Base-by-base conservation (phyloP, 2,113 vertebrate species). In the Anser brachyrhynchus region DNA sequence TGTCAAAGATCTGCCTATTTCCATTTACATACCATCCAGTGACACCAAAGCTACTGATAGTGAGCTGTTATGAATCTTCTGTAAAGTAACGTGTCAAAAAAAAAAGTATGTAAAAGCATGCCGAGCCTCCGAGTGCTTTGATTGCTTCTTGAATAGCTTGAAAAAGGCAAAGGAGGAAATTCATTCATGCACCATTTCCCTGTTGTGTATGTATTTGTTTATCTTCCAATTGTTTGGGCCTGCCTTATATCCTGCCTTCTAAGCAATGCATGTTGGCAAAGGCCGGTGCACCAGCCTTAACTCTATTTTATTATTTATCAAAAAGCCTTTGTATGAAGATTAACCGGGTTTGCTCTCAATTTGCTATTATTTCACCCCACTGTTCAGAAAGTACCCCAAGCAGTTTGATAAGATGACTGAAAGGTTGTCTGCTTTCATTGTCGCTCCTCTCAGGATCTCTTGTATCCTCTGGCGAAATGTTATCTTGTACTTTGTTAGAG, bases 391-490 rank as follows among this genome's bases (percentile, higher is more conserved):
- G 93, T 94, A 94, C 88, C 73, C 87, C 82, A 54, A 96, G 93
- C 80, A 78, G 83, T 92, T 87, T 91, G 92, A 93, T 97, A 91
- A 95, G 84, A 87, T 88, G 95, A 96, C 12, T 52, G 96, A 95
- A 95, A 89, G 79, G 85, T 87, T 96, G 95, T 62, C 72, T 91
- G 80, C 49, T 83, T 95, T 83, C 95, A 87, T 95, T 97, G 92
- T 94, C 85, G 49, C 91, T 91, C 74, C 51, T 89, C 83, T 94
- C 87, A 90, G 93, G 80, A 95, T 89, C 82, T 87, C 84, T 97
- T 92, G 88, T 97, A 97, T 96, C 91, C 96, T 95, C 93, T 93
- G 84, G 96, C 22, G 86, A 95, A 96, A 97, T 86, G 92, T 97
- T 97, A 94, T 94, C 92, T 93, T 79, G 89, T 87, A 93, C 84